phyloP scores from a whole-genome alignment of 2,113 vertebrate species.

The Aegotheles bennettii region DNA sequence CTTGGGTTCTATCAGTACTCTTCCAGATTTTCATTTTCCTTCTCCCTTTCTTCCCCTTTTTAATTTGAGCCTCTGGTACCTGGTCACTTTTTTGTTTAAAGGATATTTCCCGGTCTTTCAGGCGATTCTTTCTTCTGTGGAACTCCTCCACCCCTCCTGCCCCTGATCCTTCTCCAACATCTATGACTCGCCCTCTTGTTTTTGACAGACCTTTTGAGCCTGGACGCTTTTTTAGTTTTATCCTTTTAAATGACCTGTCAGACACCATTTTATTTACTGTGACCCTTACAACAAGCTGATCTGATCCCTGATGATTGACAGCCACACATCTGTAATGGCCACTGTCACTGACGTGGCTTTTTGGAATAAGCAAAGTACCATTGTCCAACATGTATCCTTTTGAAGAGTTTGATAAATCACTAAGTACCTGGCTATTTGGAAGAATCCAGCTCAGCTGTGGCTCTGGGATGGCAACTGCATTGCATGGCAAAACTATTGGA shows the following conservation, averaged over 20 bases:
- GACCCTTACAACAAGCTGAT: slow-evolving; percentile 74
- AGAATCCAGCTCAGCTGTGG: slow-evolving; percentile 87
- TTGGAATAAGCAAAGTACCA: slow-evolving; percentile 78
- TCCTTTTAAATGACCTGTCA: slow-evolving; percentile 61
- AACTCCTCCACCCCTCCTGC: neutral
- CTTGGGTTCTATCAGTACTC: slow-evolving; percentile 42
- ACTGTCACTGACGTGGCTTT: slow-evolving; percentile 70
- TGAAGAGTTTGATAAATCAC: slow-evolving; percentile 67
- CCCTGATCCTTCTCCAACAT: slow-evolving; percentile 81
- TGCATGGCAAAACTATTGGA: slow-evolving; percentile 74
- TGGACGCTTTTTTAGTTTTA: slow-evolving; percentile 70
- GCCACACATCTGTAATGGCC: slow-evolving; percentile 89
- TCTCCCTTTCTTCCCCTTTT: slow-evolving; percentile 58
- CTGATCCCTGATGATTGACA: slow-evolving; percentile 80
- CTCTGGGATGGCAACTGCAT: slow-evolving; percentile 73
- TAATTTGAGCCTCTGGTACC: neutral
- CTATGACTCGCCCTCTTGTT: slow-evolving; percentile 48
- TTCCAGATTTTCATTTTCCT: slow-evolving; percentile 68
- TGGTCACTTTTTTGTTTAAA: slow-evolving; percentile 30
- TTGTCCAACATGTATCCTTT: slow-evolving; percentile 66
- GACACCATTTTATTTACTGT: slow-evolving; percentile 68
- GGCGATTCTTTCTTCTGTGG: neutral
- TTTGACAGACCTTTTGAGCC: slow-evolving; percentile 66
- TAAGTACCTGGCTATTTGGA: slow-evolving; percentile 73
- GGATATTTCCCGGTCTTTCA: slow-evolving; percentile 29